Evolutionary conservation across 1,140 invertebrate genomes (phyloP).

Genomic region (Delia radicum): DNA sequence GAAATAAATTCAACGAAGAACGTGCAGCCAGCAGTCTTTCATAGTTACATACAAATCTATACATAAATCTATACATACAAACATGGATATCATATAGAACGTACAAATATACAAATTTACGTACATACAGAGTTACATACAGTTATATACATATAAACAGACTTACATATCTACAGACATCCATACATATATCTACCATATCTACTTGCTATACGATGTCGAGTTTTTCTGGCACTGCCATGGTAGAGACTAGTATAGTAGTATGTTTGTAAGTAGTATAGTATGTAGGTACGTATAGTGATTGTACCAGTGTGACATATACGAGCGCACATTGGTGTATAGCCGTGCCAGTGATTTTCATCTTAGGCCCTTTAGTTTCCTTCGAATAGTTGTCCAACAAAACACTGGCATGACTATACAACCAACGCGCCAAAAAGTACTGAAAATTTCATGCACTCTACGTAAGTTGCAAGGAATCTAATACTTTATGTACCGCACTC

Average conservation of each 20-base stretch:
- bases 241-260: not conserved
- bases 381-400: constrained; percentile 27
- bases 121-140: constrained; percentile 3
- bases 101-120: not conserved
- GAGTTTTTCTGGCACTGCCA: constrained; percentile 18
- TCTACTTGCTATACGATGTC: constrained; percentile 26
- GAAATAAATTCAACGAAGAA: not conserved
- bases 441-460: constrained; percentile 30
- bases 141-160: not conserved
- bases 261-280: not conserved
- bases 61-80: not conserved
- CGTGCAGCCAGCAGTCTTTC: not conserved
- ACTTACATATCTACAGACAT: constrained; percentile 14
- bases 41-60: not conserved
- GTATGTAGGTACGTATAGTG: constrained; percentile 6
- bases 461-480: constrained; percentile 10
- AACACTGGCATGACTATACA: constrained; percentile 32
- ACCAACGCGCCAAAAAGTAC: constrained; percentile 45
- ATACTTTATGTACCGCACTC: constrained; percentile 29
- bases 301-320: constrained; percentile 32
- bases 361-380: constrained; percentile 33
- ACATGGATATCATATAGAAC: not conserved
- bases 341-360: constrained; percentile 27
- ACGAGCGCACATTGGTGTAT: constrained; percentile 30
- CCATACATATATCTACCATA: not conserved